A percentile compares a stretch with the other conserved stretches of the same genome.
These are phyloP conservation scores for Andrena cerasifolii DNA, from an alignment of 1,140 invertebrate genomes.

Conservation along the genomic window DNA sequence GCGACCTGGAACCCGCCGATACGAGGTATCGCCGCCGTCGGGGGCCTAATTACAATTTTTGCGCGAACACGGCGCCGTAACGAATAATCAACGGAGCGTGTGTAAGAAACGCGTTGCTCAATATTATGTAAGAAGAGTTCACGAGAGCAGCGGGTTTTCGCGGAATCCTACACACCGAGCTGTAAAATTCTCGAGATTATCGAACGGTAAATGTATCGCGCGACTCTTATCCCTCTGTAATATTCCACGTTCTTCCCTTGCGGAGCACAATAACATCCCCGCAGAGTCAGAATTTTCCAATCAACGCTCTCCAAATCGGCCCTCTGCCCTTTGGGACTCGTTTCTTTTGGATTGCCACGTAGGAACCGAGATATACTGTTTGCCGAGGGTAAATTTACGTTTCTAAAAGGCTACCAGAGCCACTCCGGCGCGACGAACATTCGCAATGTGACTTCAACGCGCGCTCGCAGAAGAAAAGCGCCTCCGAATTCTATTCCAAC, in stretches of 20 bases:
- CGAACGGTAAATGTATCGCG: slow-evolving; percentile 27
- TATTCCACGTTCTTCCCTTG: slow-evolving; percentile 16
- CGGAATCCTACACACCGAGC: slow-evolving; percentile 11
- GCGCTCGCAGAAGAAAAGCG: no score
- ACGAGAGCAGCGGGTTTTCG: slow-evolving; percentile 13
- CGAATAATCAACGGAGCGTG: slow-evolving; percentile 13
- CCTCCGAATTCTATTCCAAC: no score
- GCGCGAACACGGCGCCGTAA: background rate
- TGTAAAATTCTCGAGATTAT: slow-evolving; percentile 39
- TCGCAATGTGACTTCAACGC: no score
- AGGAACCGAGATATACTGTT: background rate
- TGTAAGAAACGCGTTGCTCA: slow-evolving; percentile 14
- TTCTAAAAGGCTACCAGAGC: no score
- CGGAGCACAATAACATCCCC: background rate
- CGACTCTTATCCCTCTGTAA: background rate
- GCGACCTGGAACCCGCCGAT: background rate
- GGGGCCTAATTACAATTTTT: slow-evolving; percentile 56
- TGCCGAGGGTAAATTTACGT: background rate
- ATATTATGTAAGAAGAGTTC: slow-evolving; percentile 43
- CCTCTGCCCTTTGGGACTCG: background rate
- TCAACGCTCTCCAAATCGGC: background rate
- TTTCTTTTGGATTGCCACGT: background rate
- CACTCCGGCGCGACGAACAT: background rate
- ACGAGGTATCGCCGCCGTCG: background rate
- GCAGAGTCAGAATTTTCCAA: slow-evolving; percentile 14